These are phyloP conservation scores for Drosophila sechellia DNA, from an alignment of 1,140 invertebrate genomes.

Conservation along the genomic window DNA sequence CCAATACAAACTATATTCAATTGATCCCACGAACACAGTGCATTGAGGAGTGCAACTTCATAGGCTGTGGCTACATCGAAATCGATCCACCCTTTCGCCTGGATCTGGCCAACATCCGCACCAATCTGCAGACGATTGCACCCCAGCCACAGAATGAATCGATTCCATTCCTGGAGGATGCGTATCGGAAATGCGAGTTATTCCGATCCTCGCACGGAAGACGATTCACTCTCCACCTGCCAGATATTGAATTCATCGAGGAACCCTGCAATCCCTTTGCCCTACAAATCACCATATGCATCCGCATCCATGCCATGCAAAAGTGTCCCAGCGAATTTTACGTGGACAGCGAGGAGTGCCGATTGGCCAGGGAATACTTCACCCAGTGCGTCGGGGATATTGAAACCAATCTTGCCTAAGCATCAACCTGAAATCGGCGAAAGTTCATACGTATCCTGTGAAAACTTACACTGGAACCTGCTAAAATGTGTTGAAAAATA, in stretches of 20 bases:
- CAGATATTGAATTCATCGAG: constrained; percentile 64
- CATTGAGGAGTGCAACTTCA: constrained; percentile 67
- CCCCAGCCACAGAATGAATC: constrained; percentile 48
- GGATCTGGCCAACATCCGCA: constrained; percentile 48
- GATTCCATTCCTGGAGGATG: constrained; percentile 49
- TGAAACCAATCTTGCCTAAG: constrained; percentile 42
- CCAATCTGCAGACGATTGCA: constrained; percentile 44
- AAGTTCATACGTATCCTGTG: constrained; percentile 40
- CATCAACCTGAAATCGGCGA: constrained; percentile 18
- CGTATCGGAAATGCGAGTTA: constrained; percentile 47
- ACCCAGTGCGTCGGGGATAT: constrained; percentile 61
- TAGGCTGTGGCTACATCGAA: constrained; percentile 59
- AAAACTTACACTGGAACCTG: constrained; percentile 47
- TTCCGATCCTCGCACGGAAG: constrained; percentile 44
- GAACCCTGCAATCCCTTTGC: constrained; percentile 63
- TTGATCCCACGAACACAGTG: constrained; percentile 37
- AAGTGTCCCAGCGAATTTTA: constrained; percentile 60
- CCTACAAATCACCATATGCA: constrained; percentile 60
- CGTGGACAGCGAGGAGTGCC: constrained; percentile 46
- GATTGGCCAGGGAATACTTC: constrained; percentile 53
- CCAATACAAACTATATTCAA: background rate
- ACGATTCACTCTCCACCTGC: constrained; percentile 53
- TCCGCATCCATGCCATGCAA: constrained; percentile 65
- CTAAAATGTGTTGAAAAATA: constrained; percentile 42
- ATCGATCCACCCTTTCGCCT: constrained; percentile 60